These are phyloP conservation scores for Pharmacophagus antenor DNA, from an alignment of 2,888 invertebrate species.

Conservation along the genomic window DNA sequence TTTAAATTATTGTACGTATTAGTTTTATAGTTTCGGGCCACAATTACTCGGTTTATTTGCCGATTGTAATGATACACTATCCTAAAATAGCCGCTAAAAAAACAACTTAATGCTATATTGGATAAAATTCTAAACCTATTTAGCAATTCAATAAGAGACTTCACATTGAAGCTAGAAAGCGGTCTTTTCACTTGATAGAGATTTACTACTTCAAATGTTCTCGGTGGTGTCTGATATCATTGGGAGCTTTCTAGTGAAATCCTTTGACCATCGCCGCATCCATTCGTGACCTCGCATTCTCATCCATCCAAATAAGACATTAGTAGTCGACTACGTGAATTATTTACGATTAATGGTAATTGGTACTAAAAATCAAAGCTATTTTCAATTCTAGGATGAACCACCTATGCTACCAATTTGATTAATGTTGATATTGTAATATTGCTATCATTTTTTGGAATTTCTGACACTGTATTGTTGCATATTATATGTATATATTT, in stretches of 20 bases:
- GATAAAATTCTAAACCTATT: constrained; percentile 21
- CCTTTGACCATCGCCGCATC: constrained; percentile 40
- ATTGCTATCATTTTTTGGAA: not conserved
- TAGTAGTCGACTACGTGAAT: not conserved
- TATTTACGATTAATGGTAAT: not conserved
- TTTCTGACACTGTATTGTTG: not conserved
- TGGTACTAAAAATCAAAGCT: not conserved
- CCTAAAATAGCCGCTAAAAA: not conserved
- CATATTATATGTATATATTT: not conserved
- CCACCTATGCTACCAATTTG: too few relatives aligned
- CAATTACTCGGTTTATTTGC: not conserved
- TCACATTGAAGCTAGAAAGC: constrained; percentile 45
- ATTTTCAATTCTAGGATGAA: not conserved
- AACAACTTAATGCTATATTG: constrained; percentile 34
- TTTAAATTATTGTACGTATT: too few relatives aligned
- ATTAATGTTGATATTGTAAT: too few relatives aligned
- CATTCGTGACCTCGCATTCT: constrained; percentile 57
- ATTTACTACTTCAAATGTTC: constrained; percentile 53
- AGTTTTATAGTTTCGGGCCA: too few relatives aligned
- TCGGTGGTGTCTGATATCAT: constrained; percentile 55
- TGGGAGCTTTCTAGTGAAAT: constrained; percentile 59
- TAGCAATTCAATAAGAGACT: constrained; percentile 22
- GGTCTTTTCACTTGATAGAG: constrained; percentile 55
- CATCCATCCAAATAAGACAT: constrained; percentile 30
- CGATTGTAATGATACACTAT: not conserved